Percentiles rank a stretch among this genome's conserved stretches.
Evolutionary conservation across 2,888 invertebrate species (phyloP).

Genomic region (Antheraea assamensis): DNA sequence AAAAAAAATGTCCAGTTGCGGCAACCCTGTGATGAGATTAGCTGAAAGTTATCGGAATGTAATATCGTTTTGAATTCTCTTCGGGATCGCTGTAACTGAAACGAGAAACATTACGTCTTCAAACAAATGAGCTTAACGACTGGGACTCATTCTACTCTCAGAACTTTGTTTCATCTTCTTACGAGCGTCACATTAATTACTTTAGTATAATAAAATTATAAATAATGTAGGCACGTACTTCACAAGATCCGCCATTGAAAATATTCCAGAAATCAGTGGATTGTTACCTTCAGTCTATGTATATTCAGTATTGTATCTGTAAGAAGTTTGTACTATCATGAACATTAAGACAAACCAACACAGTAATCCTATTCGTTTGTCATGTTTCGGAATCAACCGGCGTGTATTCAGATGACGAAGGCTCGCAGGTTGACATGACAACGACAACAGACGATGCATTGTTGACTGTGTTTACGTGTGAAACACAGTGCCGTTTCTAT

Average conservation of each 20-base stretch:
- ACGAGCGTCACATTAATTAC: neutral
- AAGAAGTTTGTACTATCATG: neutral
- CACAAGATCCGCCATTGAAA: neutral
- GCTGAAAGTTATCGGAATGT: conserved; percentile 3
- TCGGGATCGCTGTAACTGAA: neutral
- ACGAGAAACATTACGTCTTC: neutral
- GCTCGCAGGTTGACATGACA: too few species aligned
- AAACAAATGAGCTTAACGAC: neutral
- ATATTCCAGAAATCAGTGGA: neutral
- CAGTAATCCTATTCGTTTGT: too few species aligned
- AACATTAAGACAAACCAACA: too few species aligned
- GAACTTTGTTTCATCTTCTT: conserved; percentile 8
- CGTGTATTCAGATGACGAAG: too few species aligned
- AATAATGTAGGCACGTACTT: neutral
- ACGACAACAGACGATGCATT: too few species aligned
- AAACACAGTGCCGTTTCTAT: too few species aligned
- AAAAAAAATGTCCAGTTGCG: neutral
- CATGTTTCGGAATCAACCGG: too few species aligned
- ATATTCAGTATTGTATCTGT: neutral
- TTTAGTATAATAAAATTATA: neutral
- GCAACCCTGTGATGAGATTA: neutral
- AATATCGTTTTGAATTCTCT: conserved; percentile 7
- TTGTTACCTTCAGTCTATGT: neutral
- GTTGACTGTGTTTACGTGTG: too few species aligned
- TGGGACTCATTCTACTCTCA: neutral